Evolutionary conservation across 2,113 vertebrate species (phyloP).

Genomic region (Cettia cetti): DNA sequence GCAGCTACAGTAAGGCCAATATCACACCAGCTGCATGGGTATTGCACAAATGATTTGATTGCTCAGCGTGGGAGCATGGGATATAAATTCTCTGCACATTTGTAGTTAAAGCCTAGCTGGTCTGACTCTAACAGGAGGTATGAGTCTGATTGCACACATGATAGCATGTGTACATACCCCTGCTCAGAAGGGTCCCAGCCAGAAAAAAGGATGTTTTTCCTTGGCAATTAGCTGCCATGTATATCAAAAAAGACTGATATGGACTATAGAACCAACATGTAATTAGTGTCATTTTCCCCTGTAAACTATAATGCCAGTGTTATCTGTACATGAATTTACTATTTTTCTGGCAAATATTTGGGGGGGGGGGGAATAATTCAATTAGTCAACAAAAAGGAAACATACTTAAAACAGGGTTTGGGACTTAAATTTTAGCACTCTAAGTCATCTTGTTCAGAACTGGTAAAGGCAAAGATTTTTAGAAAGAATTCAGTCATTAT

Average conservation of each 20-base stretch:
- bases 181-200: background rate
- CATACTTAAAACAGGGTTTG: background rate
- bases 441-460: background rate
- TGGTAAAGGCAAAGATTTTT: background rate
- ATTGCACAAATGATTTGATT: background rate
- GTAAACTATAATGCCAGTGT: background rate
- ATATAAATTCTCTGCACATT: background rate
- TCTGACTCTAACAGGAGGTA: background rate
- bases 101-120: background rate
- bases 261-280: background rate
- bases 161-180: background rate
- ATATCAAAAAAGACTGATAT: background rate
- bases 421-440: background rate
- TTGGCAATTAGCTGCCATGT: background rate
- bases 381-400: background rate
- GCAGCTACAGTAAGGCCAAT: background rate
- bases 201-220: background rate
- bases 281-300: background rate
- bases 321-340: background rate
- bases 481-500: background rate
- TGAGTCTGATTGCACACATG: background rate
- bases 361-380: background rate
- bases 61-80: background rate
- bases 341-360: background rate
- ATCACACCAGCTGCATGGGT: fast-evolving